Conservation (phyloP, 2,888 invertebrate genomes). For the Dugesia japonica region DNA sequence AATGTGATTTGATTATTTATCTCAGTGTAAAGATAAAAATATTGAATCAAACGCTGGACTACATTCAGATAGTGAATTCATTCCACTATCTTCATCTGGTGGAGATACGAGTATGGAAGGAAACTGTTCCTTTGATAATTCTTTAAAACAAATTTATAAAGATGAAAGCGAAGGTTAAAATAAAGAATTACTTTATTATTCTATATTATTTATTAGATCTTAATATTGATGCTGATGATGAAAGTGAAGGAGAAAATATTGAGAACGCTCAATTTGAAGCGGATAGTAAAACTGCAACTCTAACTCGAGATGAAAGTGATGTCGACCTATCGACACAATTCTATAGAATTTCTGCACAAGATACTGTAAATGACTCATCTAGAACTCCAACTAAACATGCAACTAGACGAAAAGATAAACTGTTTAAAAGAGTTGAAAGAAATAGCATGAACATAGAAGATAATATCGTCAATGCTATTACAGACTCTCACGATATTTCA, state of each 20-base stretch:
- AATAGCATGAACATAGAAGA: background rate
- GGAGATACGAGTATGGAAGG: background rate
- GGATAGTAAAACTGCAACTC: background rate
- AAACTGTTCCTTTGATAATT: background rate
- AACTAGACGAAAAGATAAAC: background rate
- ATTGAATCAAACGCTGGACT: background rate
- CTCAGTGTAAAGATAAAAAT: conserved; percentile 14
- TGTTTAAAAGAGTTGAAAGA: background rate
- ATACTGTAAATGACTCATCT: background rate
- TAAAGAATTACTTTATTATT: background rate
- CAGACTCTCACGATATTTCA: background rate
- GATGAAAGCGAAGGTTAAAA: background rate
- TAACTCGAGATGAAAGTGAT: background rate
- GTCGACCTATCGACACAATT: background rate
- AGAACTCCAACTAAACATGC: background rate
- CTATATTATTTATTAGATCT: background rate
- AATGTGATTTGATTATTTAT: background rate
- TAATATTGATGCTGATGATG: background rate
- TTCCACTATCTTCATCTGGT: background rate
- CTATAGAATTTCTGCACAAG: background rate
- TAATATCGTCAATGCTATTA: background rate
- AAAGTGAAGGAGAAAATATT: background rate
- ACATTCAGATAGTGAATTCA: background rate
- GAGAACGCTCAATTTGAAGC: background rate
- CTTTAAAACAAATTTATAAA: background rate